Evolutionary conservation across 2,113 vertebrate genomes (phyloP).

Genomic region (Thamnaconus septentrionalis): DNA sequence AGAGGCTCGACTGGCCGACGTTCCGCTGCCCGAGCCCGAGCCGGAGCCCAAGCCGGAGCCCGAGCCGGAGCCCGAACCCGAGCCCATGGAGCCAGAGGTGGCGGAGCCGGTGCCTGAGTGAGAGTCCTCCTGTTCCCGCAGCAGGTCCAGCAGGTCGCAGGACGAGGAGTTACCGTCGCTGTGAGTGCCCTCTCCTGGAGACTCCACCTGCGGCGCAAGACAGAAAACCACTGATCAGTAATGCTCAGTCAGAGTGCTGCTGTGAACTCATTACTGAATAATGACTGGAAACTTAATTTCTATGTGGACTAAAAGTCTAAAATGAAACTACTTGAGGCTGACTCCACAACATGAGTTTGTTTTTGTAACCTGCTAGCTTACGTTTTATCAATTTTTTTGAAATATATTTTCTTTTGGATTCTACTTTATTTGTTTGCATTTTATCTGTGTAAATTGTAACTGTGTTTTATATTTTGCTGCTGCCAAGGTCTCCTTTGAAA

Average conservation of each 20-base stretch:
- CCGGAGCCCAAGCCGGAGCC: slow-evolving; percentile 61
- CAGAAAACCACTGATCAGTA: neutral
- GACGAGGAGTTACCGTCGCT: slow-evolving; percentile 84
- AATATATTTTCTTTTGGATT: too few species aligned
- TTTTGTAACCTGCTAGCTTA: too few species aligned
- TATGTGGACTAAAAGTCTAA: too few species aligned
- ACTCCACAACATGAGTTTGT: too few species aligned
- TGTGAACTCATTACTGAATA: too few species aligned
- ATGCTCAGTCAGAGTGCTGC: neutral
- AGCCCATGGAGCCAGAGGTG: slow-evolving; percentile 75
- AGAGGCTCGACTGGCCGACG: slow-evolving; percentile 70
- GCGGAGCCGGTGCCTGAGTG: slow-evolving; percentile 85
- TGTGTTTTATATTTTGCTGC: neutral
- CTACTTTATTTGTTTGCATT: too few species aligned
- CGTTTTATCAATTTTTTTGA: too few species aligned
- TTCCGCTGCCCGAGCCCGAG: slow-evolving; percentile 72
- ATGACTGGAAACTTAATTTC: too few species aligned
- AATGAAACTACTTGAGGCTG: too few species aligned
- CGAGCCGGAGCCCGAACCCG: slow-evolving; percentile 59
- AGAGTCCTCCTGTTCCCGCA: slow-evolving; percentile 85
- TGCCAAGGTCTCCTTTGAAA: neutral
- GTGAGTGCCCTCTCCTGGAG: slow-evolving; percentile 53
- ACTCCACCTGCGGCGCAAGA: slow-evolving; percentile 54
- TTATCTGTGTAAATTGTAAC: too few species aligned
- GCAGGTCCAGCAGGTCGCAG: slow-evolving; percentile 84